phyloP scores from a whole-genome alignment of 2,113 vertebrate genomes.

The Dromiciops gliroides region DNA sequence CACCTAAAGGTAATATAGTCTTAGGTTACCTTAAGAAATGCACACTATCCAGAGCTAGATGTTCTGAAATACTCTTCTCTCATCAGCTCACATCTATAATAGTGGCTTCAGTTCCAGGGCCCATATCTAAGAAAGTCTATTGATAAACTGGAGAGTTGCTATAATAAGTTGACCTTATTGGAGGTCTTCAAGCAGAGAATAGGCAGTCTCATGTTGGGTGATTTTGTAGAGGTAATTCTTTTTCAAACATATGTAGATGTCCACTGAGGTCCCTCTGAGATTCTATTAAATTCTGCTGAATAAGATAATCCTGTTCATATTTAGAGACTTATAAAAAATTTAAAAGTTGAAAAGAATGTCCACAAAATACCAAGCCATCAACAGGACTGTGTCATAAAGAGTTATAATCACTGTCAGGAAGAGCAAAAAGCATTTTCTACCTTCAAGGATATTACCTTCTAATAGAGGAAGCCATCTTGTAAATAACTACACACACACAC shows the following conservation, averaged over 20 bases:
- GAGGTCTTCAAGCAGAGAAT: not conserved
- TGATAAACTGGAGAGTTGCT: not conserved
- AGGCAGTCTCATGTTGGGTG: not conserved
- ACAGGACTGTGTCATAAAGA: not conserved
- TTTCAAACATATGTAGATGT: no score
- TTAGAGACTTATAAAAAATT: not conserved
- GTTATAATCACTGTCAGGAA: not conserved
- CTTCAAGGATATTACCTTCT: no score
- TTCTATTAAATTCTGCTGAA: not conserved
- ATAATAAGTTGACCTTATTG: not conserved
- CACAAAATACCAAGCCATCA: not conserved
- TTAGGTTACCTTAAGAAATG: not conserved
- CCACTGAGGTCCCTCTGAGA: no score
- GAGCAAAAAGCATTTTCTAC: no score
- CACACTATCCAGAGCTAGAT: no score
- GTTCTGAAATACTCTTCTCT: no score
- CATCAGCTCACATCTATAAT: no score
- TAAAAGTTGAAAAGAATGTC: constrained; percentile 29
- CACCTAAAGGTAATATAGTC: not conserved
- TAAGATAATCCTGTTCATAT: not conserved
- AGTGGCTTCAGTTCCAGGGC: no score
- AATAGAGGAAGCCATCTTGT: no score
- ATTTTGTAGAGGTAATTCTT: not conserved
- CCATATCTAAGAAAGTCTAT: no score
- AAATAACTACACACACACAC: no score